Evolutionary conservation across 2,797 vertebrate genomes (phyloP).

Genomic region (Xiphorhynchus erythropygius): DNA sequence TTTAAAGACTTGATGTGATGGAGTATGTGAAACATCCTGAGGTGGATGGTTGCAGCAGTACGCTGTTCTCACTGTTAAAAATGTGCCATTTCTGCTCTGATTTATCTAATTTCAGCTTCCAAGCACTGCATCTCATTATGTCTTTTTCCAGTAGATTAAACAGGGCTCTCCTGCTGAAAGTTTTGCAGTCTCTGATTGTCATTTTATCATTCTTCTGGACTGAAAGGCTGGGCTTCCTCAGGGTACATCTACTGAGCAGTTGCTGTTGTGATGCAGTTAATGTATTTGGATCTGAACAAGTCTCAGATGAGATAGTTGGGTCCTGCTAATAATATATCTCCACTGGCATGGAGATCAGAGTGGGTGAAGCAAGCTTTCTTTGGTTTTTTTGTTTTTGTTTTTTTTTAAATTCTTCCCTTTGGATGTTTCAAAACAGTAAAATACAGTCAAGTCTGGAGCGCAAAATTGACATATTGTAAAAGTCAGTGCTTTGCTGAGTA

Average conservation of each 20-base stretch:
- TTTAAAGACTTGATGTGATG: background rate
- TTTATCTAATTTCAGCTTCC: constrained; percentile 32
- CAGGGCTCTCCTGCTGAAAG: background rate
- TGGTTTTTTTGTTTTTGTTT: too few relatives aligned
- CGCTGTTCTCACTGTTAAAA: background rate
- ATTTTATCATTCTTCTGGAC: background rate
- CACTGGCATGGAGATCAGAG: background rate
- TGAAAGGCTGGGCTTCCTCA: background rate
- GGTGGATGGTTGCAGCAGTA: background rate
- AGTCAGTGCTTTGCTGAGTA: background rate
- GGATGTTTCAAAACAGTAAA: background rate
- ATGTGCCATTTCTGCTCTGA: background rate
- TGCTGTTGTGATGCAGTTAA: background rate
- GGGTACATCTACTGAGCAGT: background rate
- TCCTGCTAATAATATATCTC: background rate
- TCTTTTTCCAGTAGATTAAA: constrained; percentile 32
- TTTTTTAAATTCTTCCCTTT: background rate
- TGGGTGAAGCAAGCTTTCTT: background rate
- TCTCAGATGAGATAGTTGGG: background rate
- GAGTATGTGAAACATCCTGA: background rate
- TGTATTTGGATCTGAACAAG: background rate
- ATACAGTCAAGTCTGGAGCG: background rate
- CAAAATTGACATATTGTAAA: background rate
- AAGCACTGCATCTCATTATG: background rate
- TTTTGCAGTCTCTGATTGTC: background rate